These are phyloP conservation scores for Epinephelus moara DNA, from an alignment of 2,113 vertebrate species.

Conservation along the genomic window DNA sequence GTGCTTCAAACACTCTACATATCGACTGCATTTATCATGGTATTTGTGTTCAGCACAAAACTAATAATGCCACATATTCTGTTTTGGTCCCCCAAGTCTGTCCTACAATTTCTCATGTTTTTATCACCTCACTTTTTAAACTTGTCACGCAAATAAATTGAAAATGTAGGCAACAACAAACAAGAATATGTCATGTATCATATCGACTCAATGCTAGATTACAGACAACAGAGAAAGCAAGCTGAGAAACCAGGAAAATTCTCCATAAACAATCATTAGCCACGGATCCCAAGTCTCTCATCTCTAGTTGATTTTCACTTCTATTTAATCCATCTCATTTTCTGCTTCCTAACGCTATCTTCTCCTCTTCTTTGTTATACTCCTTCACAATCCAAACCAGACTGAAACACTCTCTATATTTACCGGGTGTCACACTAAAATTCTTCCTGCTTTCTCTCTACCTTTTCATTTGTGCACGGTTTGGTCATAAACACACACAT, in stretches of 20 bases:
- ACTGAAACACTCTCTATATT: conserved; percentile 8
- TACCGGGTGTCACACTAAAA: conserved; percentile 15
- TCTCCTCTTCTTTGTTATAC: conserved; percentile 7
- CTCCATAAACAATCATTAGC: conserved; percentile 57
- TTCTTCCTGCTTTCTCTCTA: conserved; percentile 12
- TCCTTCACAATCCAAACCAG: background rate
- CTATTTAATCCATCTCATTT: conserved; percentile 50
- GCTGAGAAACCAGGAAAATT: conserved; percentile 40
- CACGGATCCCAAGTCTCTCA: conserved; percentile 17
- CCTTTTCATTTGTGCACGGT: background rate
- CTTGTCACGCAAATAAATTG: background rate
- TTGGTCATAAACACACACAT: conserved; percentile 32
- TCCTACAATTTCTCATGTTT: conserved; percentile 13
- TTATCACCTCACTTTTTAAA: background rate
- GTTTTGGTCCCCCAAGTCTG: conserved; percentile 13
- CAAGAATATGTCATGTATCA: conserved; percentile 17
- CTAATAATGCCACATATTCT: background rate
- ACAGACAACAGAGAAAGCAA: conserved; percentile 35
- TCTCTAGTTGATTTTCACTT: conserved; percentile 19
- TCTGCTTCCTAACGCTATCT: conserved; percentile 31
- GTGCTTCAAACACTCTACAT: background rate
- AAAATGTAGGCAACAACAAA: conserved; percentile 18
- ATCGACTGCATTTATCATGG: background rate
- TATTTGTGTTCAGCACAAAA: conserved; percentile 24
- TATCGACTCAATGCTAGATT: conserved; percentile 16